A percentile compares a stretch with the other conserved stretches of the same genome.
Conservation (phyloP, 2,113 vertebrate species). For the Vireo altiloquus region DNA sequence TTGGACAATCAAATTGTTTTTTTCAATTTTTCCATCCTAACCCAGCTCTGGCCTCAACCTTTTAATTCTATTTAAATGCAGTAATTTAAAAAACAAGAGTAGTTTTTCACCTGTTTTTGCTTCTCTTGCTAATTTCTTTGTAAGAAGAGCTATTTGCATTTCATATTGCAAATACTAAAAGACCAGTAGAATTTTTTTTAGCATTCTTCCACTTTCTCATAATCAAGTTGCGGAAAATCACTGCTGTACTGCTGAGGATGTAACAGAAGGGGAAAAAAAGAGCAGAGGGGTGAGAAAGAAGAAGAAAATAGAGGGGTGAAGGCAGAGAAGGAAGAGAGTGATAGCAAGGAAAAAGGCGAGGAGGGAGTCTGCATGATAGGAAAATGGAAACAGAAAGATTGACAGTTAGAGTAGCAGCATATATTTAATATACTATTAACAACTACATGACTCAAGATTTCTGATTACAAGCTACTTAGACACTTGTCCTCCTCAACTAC, state of each 20-base stretch:
- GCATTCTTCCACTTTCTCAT: not conserved
- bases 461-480: not conserved
- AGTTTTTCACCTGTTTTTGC: not conserved
- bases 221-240: not conserved
- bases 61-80: not conserved
- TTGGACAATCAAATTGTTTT: not conserved
- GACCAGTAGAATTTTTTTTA: not conserved
- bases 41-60: not conserved
- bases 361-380: not conserved
- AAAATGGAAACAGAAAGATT: not conserved
- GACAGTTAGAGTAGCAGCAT: not conserved
- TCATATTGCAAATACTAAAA: not conserved
- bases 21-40: not conserved
- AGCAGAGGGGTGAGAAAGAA: not conserved
- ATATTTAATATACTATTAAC: not conserved
- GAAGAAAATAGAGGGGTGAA: not conserved
- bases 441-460: not conserved
- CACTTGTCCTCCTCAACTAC: not conserved
- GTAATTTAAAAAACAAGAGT: not conserved
- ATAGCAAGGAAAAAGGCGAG: not conserved
- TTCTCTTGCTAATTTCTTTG: not conserved
- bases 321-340: not conserved
- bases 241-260: not conserved
- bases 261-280: not conserved
- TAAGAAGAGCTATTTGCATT: not conserved